A percentile compares a stretch with the other conserved stretches of the same genome.
These are phyloP conservation scores for Manduca sexta DNA, from an alignment of 1,140 invertebrate species.

Conservation along the genomic window DNA sequence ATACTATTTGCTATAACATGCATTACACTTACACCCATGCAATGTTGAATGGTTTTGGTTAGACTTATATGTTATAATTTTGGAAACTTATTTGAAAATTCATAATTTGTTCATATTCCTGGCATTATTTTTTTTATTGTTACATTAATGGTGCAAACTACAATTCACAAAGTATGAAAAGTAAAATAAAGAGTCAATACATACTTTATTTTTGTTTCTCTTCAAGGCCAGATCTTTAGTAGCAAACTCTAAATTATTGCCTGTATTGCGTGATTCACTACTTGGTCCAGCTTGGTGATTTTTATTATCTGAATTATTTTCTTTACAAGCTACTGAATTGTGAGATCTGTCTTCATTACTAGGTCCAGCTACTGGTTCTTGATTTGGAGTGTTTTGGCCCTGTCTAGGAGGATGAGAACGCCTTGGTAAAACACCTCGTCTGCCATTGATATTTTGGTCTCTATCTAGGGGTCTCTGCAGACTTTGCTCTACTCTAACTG, in stretches of 20 bases:
- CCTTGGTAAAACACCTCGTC: slow-evolving; percentile 75
- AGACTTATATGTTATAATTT: no score
- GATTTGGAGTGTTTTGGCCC: slow-evolving; percentile 19
- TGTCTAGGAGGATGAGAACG: slow-evolving; percentile 26
- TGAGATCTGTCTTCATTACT: slow-evolving; percentile 43
- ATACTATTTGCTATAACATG: no score
- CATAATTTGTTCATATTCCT: no score
- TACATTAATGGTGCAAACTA: neutral
- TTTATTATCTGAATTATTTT: slow-evolving; percentile 33
- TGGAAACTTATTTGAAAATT: no score
- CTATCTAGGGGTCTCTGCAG: slow-evolving; percentile 73
- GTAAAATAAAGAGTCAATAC: slow-evolving; percentile 1
- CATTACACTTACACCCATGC: no score
- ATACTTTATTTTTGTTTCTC: slow-evolving; percentile 59
- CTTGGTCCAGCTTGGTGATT: slow-evolving; percentile 29
- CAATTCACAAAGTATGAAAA: slow-evolving; percentile 6
- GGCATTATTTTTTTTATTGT: no score
- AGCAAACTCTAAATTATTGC: slow-evolving; percentile 34
- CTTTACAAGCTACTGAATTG: slow-evolving; percentile 21
- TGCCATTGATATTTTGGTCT: slow-evolving; percentile 84
- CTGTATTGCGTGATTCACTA: slow-evolving; percentile 31
- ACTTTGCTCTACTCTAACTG: slow-evolving; percentile 61
- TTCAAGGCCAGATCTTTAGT: slow-evolving; percentile 46
- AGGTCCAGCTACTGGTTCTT: slow-evolving; percentile 54
- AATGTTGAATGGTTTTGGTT: no score